Evolutionary conservation across 2,888 invertebrate species (phyloP).

Genomic region (Euplagia quadripunctaria): DNA sequence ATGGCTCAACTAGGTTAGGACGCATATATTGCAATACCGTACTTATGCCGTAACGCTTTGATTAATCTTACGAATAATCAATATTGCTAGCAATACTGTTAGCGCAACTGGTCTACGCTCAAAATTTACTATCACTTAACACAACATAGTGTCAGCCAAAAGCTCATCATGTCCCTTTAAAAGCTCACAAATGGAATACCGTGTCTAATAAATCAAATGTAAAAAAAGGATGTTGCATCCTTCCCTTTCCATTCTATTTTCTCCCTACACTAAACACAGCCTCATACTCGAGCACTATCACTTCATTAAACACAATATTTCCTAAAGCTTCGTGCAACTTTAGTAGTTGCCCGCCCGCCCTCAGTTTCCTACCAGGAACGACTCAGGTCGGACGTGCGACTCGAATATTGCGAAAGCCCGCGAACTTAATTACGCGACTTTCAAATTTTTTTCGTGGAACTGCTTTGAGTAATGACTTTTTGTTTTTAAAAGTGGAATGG

Average conservation of each 20-base stretch:
- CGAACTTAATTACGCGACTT: constrained; percentile 46
- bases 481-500: constrained; percentile 13
- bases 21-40: too few relatives aligned
- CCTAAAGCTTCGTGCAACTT: constrained; percentile 19
- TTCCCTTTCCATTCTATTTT: neutral
- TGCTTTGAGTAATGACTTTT: constrained; percentile 12
- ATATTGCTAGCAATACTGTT: too few relatives aligned
- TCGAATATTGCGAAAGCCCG: constrained; percentile 16
- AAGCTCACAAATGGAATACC: too few relatives aligned
- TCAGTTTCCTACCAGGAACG: constrained; percentile 38
- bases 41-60: too few relatives aligned
- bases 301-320: constrained; percentile 47
- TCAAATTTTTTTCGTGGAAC: neutral
- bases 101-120: too few relatives aligned
- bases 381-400: constrained; percentile 25
- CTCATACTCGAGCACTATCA: constrained; percentile 53
- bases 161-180: too few relatives aligned
- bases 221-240: neutral
- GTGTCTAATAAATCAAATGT: too few relatives aligned
- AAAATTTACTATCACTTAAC: too few relatives aligned
- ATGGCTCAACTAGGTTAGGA: too few relatives aligned
- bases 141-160: too few relatives aligned
- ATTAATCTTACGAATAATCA: too few relatives aligned
- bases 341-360: constrained; percentile 38
- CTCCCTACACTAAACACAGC: constrained; percentile 33